Base-by-base conservation (phyloP, 2,113 vertebrate species). In the Falcunculus frontatus region DNA sequence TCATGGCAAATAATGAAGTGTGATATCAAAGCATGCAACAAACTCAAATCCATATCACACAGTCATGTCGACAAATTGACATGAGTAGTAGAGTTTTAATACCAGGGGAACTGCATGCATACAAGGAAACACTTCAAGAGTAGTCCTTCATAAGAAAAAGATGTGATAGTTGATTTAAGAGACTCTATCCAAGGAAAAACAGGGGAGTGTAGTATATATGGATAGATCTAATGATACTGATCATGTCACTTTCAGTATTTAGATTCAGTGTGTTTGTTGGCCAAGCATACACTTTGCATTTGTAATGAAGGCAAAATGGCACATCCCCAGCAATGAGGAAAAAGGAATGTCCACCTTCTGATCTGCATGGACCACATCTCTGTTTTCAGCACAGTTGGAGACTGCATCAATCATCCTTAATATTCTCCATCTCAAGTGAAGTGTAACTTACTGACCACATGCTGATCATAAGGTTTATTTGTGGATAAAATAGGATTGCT, bases 51-150 rank as follows among this genome's bases (percentile, higher is more conserved):
- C 11, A 8, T 57, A 29, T 80, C 22, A 32, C 49, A 18, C 20
- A 7, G 19, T 69, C 35, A 3, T 17, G 22, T 23, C 0, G 0
- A 53, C 29, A 69, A 60, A 50, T 37, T 0, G 3, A 64, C 30
- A 39, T 63, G 49, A 86, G 19, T 21, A 20, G 20, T 49, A 32
- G 53, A 52, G 47, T 90, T 92, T 17, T 3, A 44, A 7, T n/a
- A 50, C 11, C 25, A 33, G 32, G 16, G 23, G 16, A 83, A 30
- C 62, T 52, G 39, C 26, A 27, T 33, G 30, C 0, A 0, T 68
- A 13, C 16, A 55, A 42, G 23, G 42, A 21, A 72, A 59, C 37
- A 16, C 6, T 67, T 57, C 8, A 73, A 60, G 53, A 56, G 18
- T 12, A 65, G 21, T 77, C 23, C 42, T 82, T 84, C 29, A 7